These are phyloP conservation scores for Lates calcarifer DNA, from an alignment of 2,113 vertebrate genomes.

Conservation along the genomic window DNA sequence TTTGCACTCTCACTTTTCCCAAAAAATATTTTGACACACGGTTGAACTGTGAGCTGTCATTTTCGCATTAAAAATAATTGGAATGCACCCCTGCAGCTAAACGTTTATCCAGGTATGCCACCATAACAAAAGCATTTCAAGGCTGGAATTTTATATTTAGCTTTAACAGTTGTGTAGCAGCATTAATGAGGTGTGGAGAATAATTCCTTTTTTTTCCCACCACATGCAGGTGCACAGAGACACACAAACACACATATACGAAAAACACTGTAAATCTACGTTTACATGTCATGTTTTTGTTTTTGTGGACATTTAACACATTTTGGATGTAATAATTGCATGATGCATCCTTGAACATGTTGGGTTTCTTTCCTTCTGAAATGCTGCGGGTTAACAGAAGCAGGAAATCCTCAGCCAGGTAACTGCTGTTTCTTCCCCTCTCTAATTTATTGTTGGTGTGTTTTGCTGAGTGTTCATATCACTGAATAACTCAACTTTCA, in stretches of 20 bases:
- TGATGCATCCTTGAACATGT: not conserved
- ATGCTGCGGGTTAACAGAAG: slow-evolving; percentile 86
- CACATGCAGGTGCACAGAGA: not conserved
- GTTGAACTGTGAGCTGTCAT: not conserved
- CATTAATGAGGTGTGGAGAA: not conserved
- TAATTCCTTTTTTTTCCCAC: not conserved
- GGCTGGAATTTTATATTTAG: not conserved
- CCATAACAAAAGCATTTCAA: not conserved
- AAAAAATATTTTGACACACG: not conserved
- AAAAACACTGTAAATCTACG: not conserved
- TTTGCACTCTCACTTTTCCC: not conserved
- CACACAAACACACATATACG: not conserved
- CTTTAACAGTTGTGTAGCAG: not conserved
- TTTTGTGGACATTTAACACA: not conserved
- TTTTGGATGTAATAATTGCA: not conserved
- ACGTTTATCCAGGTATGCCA: not conserved
- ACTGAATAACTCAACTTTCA: not conserved
- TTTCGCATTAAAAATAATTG: not conserved
- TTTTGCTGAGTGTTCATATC: slow-evolving; percentile 9
- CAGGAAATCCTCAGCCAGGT: slow-evolving; percentile 97
- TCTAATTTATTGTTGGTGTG: not conserved
- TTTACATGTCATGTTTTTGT: not conserved
- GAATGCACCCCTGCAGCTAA: not conserved
- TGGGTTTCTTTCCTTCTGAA: slow-evolving; percentile 36
- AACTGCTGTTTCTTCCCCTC: slow-evolving; percentile 58